phyloP scores from a whole-genome alignment of 2,888 invertebrate genomes.

The Pammene aurita region DNA sequence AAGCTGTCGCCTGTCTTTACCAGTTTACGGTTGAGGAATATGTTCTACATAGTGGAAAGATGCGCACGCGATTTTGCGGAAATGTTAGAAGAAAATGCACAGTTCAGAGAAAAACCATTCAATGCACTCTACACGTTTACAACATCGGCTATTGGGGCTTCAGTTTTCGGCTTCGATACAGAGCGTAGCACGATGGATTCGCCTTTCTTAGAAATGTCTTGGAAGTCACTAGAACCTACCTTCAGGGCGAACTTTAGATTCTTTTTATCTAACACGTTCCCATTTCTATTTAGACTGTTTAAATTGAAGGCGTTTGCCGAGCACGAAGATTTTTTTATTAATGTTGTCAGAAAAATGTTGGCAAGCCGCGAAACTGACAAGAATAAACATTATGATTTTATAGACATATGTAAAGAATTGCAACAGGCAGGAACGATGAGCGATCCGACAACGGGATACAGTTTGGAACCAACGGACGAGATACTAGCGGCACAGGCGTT shows the following conservation, averaged over 20 bases:
- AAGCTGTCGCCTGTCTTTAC: conserved; percentile 72
- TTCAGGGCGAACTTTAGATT: conserved; percentile 49
- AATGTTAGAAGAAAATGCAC: conserved; percentile 51
- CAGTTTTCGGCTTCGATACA: conserved; percentile 73
- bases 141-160: conserved; percentile 64
- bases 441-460: conserved; percentile 57
- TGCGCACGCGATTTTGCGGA: conserved; percentile 62
- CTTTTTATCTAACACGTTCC: conserved; percentile 50
- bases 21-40: conserved; percentile 65
- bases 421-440: conserved; percentile 60
- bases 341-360: conserved; percentile 60
- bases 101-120: conserved; percentile 54
- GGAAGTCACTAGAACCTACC: conserved; percentile 53
- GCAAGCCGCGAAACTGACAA: conserved; percentile 51
- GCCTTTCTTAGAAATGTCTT: conserved; percentile 62
- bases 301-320: conserved; percentile 60
- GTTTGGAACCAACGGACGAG: conserved; percentile 61
- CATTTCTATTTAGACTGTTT: conserved; percentile 53
- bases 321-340: conserved; percentile 62
- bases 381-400: conserved; percentile 59
- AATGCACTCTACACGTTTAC: conserved; percentile 61
- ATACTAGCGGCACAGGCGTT: conserved; percentile 72
- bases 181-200: conserved; percentile 64
- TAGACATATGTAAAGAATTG: conserved; percentile 64
- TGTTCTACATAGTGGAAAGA: conserved; percentile 66